phyloP scores from a whole-genome alignment of 1,140 invertebrate genomes.

The Sycophaga agraensis region DNA sequence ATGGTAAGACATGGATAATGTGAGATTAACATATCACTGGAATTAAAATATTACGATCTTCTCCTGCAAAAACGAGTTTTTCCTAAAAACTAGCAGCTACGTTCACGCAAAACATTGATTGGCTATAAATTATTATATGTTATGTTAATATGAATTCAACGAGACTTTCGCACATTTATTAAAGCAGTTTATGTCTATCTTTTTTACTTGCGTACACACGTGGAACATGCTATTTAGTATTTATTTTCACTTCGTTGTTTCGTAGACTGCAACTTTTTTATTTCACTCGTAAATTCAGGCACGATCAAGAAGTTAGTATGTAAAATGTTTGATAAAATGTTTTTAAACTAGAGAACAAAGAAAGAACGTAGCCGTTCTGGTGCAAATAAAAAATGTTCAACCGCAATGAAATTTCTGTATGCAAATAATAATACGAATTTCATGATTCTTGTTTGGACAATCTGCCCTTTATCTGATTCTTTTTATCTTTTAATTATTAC shows the following conservation, averaged over 20 bases:
- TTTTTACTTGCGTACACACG: not conserved
- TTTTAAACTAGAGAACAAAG: no score
- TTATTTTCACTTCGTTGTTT: not conserved
- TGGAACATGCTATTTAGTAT: not conserved
- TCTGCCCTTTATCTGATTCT: no score
- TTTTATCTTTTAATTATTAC: no score
- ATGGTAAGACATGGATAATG: conserved; percentile 16
- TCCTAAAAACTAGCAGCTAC: conserved; percentile 16
- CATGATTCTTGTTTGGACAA: no score
- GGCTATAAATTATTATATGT: conserved; percentile 15
- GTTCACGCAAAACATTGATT: conserved; percentile 17
- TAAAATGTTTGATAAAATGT: no score
- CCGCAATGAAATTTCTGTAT: no score
- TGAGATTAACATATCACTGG: conserved; percentile 8
- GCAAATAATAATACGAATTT: no score
- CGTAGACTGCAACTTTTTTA: not conserved
- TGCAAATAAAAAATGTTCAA: no score
- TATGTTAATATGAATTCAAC: conserved; percentile 2
- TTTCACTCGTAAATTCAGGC: conserved; percentile 1
- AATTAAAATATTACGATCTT: conserved; percentile 13
- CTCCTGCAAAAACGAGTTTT: not conserved
- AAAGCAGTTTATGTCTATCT: not conserved
- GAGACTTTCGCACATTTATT: conserved; percentile 2
- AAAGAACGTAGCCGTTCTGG: no score
- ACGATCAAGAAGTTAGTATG: not conserved